Evolutionary conservation across 1,140 invertebrate species (phyloP).

Genomic region (Bombyx mori): ASM3026992v2 NC_085115.1:5782501-5783000

Average conservation of each 20-base stretch:
- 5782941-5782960: conserved; percentile 90
- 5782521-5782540: conserved; percentile 74
- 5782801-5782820: conserved; percentile 57
- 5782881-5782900: conserved; percentile 85
- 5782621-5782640: conserved; percentile 10
- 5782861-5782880: conserved; percentile 85
- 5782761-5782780: conserved; percentile 88
- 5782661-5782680: conserved; percentile 19
- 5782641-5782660: conserved; percentile 12
- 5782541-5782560: conserved; percentile 68
- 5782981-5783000: conserved; percentile 78
- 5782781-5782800: conserved; percentile 76
- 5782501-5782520: conserved; percentile 20
- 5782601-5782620: conserved; percentile 33
- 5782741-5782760: conserved; percentile 86
- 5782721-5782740: conserved; percentile 79
- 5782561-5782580: conserved; percentile 72
- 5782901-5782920: conserved; percentile 83
- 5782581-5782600: conserved; percentile 74
- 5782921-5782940: conserved; percentile 79
- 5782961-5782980: conserved; percentile 85
- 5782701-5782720: conserved; percentile 36
- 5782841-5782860: conserved; percentile 78
- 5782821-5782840: conserved; percentile 70
- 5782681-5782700: conserved; percentile 80